Evolutionary conservation across 2,888 invertebrate genomes (phyloP), one percentile per base, ranked within the genome.

Genomic region (Thelaira solivaga): DNA sequence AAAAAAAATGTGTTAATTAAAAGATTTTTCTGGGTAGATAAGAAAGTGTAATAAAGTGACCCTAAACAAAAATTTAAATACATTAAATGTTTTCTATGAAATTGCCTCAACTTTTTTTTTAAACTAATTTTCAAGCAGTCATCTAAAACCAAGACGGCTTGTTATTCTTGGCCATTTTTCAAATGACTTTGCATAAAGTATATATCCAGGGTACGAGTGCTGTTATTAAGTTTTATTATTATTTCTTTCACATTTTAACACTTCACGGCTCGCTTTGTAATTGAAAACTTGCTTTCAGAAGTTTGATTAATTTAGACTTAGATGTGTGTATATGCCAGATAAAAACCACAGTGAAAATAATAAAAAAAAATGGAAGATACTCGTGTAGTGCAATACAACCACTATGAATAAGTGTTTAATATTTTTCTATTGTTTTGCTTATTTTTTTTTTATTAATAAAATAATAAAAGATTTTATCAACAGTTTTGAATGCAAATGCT

Each of bases 121-220:
- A 31, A 22, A 18, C 31, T 24, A 39, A 18, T 2, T 31, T 61
- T 49, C 13, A 13, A 55, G 8, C 45, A 64, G 20, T 39, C 41
- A 31, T n/a, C n/a, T n/a, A n/a, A n/a, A n/a, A 59, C 64, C 49
- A 26, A 59, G 36, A 29, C 69, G 55, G 39, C 31, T 57, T 45
- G 13, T 51, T 73, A 16, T 7, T 4, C 65, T 18, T n/a, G n/a
- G 26, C 36, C 20, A 45, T 10, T 61, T 61, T 61, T 29, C 2
- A 59, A 59, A 74, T 74, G 59, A 74, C 59, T 65, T 67, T 74
- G 65, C 59, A 61, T 74, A 59, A 61, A 53, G 51, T 45, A 45
- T 31, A 22, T 36, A 16, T 22, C 51, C 22, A n/a, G n/a, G n/a
- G 24, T n/a, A 24, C 6, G 22, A 22, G n/a, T n/a, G 36, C 18